These are phyloP conservation scores for Aproaerema taeniolella DNA, from an alignment of 2,888 invertebrate species.

Conservation along the genomic window DNA sequence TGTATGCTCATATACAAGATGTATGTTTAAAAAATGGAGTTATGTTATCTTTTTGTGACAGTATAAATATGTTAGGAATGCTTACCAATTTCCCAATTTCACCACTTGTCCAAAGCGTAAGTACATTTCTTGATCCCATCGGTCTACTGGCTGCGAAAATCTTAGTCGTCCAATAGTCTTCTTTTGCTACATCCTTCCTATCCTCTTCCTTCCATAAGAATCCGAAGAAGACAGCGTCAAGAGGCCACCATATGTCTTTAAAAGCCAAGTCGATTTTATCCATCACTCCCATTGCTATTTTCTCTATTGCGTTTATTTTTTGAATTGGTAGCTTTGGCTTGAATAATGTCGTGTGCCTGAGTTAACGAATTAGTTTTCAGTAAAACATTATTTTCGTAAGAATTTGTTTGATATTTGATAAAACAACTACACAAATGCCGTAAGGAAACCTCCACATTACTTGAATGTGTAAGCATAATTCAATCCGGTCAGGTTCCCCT, in stretches of 20 bases:
- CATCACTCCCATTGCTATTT: constrained; percentile 80
- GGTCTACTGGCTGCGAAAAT: constrained; percentile 30
- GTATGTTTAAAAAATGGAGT: too few relatives aligned
- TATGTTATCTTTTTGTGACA: too few relatives aligned
- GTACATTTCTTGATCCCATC: constrained; percentile 27
- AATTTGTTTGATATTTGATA: too few relatives aligned
- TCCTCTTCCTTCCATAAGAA: constrained; percentile 41
- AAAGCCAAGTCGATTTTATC: constrained; percentile 84
- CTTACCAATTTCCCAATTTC: constrained; percentile 33
- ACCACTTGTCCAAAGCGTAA: constrained; percentile 43
- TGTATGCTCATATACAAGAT: too few relatives aligned
- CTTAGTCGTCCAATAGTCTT: constrained; percentile 34
- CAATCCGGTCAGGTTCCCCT: too few relatives aligned
- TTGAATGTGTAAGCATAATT: too few relatives aligned
- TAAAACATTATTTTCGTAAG: too few relatives aligned
- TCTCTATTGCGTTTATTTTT: constrained; percentile 76
- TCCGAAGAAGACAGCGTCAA: constrained; percentile 31
- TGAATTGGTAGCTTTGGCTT: constrained; percentile 70
- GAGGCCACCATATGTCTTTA: constrained; percentile 80
- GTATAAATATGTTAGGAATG: too few relatives aligned
- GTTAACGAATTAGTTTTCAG: too few relatives aligned
- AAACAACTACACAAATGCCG: too few relatives aligned
- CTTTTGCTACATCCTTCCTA: constrained; percentile 18
- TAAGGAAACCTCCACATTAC: too few relatives aligned
- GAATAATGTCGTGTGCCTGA: constrained; percentile 71